phyloP scores from a whole-genome alignment of 2,797 vertebrate genomes.

The Sebastes diploproa region DNA sequence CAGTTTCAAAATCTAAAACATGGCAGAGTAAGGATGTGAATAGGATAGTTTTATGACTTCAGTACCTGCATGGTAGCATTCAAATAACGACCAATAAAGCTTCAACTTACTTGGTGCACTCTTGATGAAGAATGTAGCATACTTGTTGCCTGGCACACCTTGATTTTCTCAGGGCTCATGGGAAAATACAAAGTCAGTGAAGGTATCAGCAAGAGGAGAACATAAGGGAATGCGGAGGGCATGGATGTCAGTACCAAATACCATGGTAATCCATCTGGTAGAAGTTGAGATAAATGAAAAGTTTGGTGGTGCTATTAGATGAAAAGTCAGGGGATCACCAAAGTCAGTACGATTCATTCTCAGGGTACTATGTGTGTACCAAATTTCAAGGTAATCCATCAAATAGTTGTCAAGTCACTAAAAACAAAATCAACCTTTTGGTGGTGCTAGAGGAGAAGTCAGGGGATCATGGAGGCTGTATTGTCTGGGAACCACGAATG shows the following conservation, averaged over 20 bases:
- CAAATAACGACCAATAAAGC: not conserved
- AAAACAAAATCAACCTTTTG: not conserved
- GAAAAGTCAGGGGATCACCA: not conserved
- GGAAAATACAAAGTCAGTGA: not conserved
- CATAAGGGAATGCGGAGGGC: not conserved
- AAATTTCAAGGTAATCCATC: not conserved
- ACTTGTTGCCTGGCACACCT: not conserved
- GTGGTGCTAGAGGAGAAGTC: not conserved
- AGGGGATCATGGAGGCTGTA: not conserved
- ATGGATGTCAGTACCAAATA: not conserved
- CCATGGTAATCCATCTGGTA: not conserved
- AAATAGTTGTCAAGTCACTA: not conserved
- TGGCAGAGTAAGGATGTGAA: not conserved
- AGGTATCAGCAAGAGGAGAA: not conserved
- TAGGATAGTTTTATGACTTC: not conserved
- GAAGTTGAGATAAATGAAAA: not conserved
- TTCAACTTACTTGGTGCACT: not conserved
- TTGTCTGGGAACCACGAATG: not conserved
- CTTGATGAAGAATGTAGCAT: not conserved
- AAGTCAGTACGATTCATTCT: not conserved
- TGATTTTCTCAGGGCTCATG: not conserved
- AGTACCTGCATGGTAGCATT: not conserved
- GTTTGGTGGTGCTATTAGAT: not conserved
- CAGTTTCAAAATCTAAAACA: slow-evolving; percentile 26
- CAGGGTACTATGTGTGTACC: not conserved